phyloP scores from a whole-genome alignment of 2,113 vertebrate genomes.

The Ophthalmolycus amberensis region DNA sequence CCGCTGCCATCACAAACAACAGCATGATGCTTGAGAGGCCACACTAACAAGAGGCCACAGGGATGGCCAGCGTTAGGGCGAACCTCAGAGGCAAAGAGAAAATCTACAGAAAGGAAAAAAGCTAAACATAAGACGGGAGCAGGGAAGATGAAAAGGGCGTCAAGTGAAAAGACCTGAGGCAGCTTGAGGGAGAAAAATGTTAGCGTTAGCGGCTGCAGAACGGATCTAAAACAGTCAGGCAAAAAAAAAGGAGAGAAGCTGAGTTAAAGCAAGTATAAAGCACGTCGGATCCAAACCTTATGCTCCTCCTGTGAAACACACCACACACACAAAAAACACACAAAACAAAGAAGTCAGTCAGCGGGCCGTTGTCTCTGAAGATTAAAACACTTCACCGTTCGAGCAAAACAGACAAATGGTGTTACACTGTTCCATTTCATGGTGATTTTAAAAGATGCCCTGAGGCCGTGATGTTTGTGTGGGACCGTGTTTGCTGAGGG shows the following conservation, averaged over 20 bases:
- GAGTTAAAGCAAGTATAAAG: conserved; percentile 20
- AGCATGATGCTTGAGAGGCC: background rate
- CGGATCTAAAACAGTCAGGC: conserved; percentile 18
- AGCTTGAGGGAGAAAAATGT: conserved; percentile 40
- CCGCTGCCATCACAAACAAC: conserved; percentile 7
- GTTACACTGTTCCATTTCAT: background rate
- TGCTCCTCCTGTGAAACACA: conserved; percentile 90
- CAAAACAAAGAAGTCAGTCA: conserved; percentile 52
- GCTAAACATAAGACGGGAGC: background rate
- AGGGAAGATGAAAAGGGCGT: background rate
- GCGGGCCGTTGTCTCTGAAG: background rate
- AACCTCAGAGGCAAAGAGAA: background rate
- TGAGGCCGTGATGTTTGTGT: conserved; percentile 31
- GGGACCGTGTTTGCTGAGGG: conserved; percentile 17
- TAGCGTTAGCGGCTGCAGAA: conserved; percentile 29
- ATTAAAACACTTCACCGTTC: background rate
- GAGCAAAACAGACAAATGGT: background rate
- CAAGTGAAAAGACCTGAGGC: conserved; percentile 5
- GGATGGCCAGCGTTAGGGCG: background rate
- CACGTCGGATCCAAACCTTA: conserved; percentile 90
- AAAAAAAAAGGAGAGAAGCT: background rate
- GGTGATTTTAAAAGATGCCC: background rate
- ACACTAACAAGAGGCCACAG: background rate
- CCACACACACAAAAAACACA: conserved; percentile 76
- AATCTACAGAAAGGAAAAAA: background rate